Percentiles rank a stretch among this genome's conserved stretches.
These are phyloP conservation scores for Danionella dracula DNA, from an alignment of 2,797 vertebrate species.

Conservation along the genomic window DNA sequence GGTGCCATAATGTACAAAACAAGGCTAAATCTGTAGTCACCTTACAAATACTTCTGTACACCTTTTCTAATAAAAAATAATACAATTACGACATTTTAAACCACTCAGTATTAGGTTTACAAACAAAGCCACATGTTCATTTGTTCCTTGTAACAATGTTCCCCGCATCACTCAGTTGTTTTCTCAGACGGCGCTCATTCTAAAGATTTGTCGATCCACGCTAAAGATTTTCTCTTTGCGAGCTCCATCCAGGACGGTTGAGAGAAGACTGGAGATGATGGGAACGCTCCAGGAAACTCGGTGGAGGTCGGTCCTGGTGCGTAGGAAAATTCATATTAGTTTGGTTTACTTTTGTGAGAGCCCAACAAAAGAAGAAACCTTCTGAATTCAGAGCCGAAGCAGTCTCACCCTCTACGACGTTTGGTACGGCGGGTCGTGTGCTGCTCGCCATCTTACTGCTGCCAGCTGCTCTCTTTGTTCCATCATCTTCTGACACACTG, in stretches of 20 bases:
- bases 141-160: background rate
- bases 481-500: background rate
- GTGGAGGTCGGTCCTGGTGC: conserved; percentile 23
- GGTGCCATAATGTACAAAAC: too few relatives aligned
- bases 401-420: conserved; percentile 1
- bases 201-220: conserved; percentile 78
- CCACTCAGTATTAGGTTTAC: too few relatives aligned
- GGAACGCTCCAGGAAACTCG: conserved; percentile 5
- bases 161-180: background rate
- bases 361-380: too few relatives aligned
- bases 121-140: background rate
- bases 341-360: too few relatives aligned
- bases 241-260: conserved; percentile 85
- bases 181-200: conserved; percentile 28
- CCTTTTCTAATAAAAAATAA: too few relatives aligned
- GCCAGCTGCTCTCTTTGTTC: background rate
- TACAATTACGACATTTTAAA: too few relatives aligned
- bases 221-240: conserved; percentile 83
- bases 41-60: too few relatives aligned
- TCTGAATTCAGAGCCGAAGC: too few relatives aligned
- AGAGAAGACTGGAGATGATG: background rate
- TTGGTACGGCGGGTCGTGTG: background rate
- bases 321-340: too few relatives aligned
- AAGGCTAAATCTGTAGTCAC: too few relatives aligned
- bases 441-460: background rate